phyloP scores from a whole-genome alignment of 2,888 invertebrate genomes.

The Drosophila emarginata region DNA sequence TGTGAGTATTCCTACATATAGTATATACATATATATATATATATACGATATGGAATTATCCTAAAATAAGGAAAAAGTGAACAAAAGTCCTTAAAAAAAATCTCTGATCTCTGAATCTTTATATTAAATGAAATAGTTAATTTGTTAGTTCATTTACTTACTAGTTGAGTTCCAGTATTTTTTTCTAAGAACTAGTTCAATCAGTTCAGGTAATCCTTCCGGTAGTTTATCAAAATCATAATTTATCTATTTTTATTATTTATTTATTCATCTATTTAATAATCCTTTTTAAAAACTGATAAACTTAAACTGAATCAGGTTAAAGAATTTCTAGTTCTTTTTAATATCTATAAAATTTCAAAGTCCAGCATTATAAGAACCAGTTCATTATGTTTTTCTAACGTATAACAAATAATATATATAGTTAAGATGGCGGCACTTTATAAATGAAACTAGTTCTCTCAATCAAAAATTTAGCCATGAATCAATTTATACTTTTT shows the following conservation, averaged over 20 bases:
- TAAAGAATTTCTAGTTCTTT: neutral
- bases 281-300: neutral
- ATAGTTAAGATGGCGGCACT: too few species aligned
- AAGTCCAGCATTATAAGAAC: neutral
- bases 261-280: too few species aligned
- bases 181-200: too few species aligned
- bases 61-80: too few species aligned
- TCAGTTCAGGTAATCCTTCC: too few species aligned
- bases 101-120: neutral
- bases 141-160: neutral
- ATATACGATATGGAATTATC: too few species aligned
- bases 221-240: too few species aligned
- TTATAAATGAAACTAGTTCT: neutral
- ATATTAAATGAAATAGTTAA: neutral
- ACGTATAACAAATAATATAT: too few species aligned
- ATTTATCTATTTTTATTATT: too few species aligned
- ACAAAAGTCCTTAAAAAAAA: neutral
- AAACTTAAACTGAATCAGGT: neutral
- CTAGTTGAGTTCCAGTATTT: neutral
- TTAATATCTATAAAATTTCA: neutral
- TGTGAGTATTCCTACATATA: conserved; percentile 62
- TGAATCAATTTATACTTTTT: too few species aligned
- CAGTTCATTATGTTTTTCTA: too few species aligned
- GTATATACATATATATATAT: too few species aligned
- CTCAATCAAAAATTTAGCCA: neutral